Base-by-base conservation (phyloP, 2,113 vertebrate species). In the Narcine bancroftii region DNA sequence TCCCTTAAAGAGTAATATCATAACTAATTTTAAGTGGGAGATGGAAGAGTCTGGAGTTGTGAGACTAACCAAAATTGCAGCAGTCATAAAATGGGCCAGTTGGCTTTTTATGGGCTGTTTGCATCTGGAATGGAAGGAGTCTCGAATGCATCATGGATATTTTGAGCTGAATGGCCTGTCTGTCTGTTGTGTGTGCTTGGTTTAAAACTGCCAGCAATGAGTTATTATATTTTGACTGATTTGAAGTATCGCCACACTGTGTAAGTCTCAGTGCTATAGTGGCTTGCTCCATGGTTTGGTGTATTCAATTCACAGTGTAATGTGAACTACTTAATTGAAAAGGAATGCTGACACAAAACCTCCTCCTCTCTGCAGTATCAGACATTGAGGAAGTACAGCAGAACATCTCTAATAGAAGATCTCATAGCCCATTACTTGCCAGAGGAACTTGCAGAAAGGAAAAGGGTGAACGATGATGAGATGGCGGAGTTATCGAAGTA, bases 401-500 rank as follows among this genome's bases (percentile, higher is more conserved):
- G 97, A 95, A 98, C 97, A 0, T 93, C 96, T 15, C 93, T 98
- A 92, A 97, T 98, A 95, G 97, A 99, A 94, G 97, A 97, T 42
- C 93, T 99, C 92, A 98, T 98, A 93, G 96, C 96, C 0, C 97
- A 96, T 91, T 98, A 97, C 93, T 96, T 99, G 94, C 97, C 98
- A 39, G 95, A 96, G 89, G 97, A 98, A 93, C 95, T 99, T 92
- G 95, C 94, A 21, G 98, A 99, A 93, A 95, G 98, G 93, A 97
- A 96, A 93, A 96, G 95, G 92, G 94, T 98, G 92, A 95, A 97
- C 93, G 96, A 97, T 95, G 98, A 99, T 72, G 98, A 99, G 95
- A 97, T 99, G 95, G 97, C 97, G 92, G 97, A 99, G 94, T 95
- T 99, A 93, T 98, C 98, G 79, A 99, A 98, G 98, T 99, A 96